Evolutionary conservation across 1,140 invertebrate genomes (phyloP), one percentile per base, ranked within the genome.

Genomic region (Trichonephila inaurata): DNA sequence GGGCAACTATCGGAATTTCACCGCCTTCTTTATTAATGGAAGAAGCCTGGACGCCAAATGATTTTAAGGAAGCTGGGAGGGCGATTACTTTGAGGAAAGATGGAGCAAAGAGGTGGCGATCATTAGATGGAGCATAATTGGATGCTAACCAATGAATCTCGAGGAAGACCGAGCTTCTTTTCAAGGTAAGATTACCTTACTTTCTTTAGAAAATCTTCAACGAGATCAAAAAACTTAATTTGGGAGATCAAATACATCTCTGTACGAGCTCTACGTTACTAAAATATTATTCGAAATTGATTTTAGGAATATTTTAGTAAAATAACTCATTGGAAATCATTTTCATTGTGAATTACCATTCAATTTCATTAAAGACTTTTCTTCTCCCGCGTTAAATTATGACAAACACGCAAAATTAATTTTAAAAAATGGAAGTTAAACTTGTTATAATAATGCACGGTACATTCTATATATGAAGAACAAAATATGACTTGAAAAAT

Each of bases 1-100:
- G 58, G 83, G 24, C 62, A 69, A 83, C 60, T 5, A 28, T n/a
- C 58, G 83, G 62, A 66, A 86, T 62, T 62, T 88, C 44, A 81
- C 91, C 91, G 82, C 85, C 92, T 93, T 66, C 92, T 93, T 93
- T 88, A 93, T 93, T 93, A 88, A 44, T 24, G n/a, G 10, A 28
- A 33, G 77, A 24, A 24, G 66, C 83, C 83, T 61, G 60, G 21
- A 81, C 40, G 33, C 44, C 69, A 62, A 91, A 91, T 91, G 14
- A 91, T 77, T 77, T 77, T 28, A 19, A 58, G 24, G 58, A 89
- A 64, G 2, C 66, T 40, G 51, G 64, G 51, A 81, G 89, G 66
- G 87, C 40, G n/a, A 87, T 61, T 87, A 61, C 40, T 60, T 62
- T 33, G 83, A 33, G 33, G 33, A 86, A 72, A 72, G 69, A 24